A percentile compares a stretch with the other conserved stretches of the same genome.
phyloP scores from a whole-genome alignment of 1,140 invertebrate species.

The Bombus pascuorum region DNA sequence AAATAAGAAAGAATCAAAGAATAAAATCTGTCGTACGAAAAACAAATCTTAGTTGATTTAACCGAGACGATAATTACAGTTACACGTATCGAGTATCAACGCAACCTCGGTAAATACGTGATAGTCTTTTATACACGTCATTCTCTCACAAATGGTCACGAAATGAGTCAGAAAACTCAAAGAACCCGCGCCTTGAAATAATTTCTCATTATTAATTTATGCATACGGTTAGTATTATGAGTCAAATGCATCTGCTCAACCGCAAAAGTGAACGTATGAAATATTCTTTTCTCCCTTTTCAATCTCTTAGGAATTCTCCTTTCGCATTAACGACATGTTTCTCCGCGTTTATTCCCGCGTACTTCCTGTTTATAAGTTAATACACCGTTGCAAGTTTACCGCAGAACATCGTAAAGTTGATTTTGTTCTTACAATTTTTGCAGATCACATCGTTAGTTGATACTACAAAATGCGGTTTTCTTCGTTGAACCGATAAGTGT shows the following conservation, averaged over 20 bases:
- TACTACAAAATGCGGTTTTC: neutral
- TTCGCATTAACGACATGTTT: neutral
- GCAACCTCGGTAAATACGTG: neutral
- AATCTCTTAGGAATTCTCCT: neutral
- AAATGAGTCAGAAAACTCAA: neutral
- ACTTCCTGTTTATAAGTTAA: neutral
- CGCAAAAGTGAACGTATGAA: slow-evolving; percentile 39
- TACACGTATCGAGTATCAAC: neutral
- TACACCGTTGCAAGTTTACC: neutral
- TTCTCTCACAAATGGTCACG: neutral
- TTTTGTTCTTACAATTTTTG: neutral
- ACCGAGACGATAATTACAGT: neutral
- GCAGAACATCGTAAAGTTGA: neutral
- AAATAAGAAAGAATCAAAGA: neutral
- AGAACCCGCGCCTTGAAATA: slow-evolving; percentile 38
- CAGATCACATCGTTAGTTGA: neutral
- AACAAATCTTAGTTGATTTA: neutral
- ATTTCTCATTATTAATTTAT: slow-evolving; percentile 39
- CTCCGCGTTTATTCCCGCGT: neutral
- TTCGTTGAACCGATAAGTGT: neutral
- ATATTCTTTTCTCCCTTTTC: neutral
- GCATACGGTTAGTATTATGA: slow-evolving; percentile 1
- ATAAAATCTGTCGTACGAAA: neutral
- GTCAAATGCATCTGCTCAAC: slow-evolving; percentile 23
- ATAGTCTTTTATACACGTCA: neutral